Percentiles rank a stretch among this genome's conserved stretches.
Evolutionary conservation across 2,888 invertebrate genomes (phyloP).

Genomic region (Criorhina ranunculi): DNA sequence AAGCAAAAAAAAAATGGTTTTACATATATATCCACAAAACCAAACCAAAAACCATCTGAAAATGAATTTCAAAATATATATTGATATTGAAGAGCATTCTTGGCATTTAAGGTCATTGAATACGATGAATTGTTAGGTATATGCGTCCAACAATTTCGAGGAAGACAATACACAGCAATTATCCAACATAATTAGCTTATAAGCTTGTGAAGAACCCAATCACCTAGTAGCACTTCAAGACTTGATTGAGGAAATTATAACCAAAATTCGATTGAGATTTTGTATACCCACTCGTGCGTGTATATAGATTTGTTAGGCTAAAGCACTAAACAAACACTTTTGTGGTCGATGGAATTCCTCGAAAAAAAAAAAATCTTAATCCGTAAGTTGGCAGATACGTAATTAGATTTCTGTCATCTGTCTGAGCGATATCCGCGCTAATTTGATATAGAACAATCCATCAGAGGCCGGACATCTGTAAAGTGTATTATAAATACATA

Average conservation of each 20-base stretch:
- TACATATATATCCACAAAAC: slow-evolving; percentile 37
- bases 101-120: slow-evolving; percentile 61
- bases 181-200: slow-evolving; percentile 20
- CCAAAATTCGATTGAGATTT: slow-evolving; percentile 8
- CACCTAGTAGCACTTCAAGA: slow-evolving; percentile 1
- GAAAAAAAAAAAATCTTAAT: slow-evolving; percentile 10
- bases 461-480: slow-evolving; percentile 36
- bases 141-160: slow-evolving; percentile 21
- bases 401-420: slow-evolving; percentile 25
- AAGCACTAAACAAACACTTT: slow-evolving; percentile 15
- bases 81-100: slow-evolving; percentile 63
- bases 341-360: neutral
- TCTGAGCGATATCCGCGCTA: slow-evolving; percentile 3
- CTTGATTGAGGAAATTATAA: slow-evolving; percentile 42
- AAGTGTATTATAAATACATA: slow-evolving; percentile 40
- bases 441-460: slow-evolving; percentile 39
- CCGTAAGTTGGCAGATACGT: slow-evolving; percentile 32
- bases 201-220: neutral
- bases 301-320: neutral
- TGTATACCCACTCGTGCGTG: no score
- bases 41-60: slow-evolving; percentile 36
- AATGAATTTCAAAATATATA: slow-evolving; percentile 55
- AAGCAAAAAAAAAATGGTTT: slow-evolving; percentile 42
- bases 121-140: slow-evolving; percentile 1
- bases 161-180: slow-evolving; percentile 51